Conservation (phyloP, 1,140 invertebrate species). For the Cyclina sinensis region DNA sequence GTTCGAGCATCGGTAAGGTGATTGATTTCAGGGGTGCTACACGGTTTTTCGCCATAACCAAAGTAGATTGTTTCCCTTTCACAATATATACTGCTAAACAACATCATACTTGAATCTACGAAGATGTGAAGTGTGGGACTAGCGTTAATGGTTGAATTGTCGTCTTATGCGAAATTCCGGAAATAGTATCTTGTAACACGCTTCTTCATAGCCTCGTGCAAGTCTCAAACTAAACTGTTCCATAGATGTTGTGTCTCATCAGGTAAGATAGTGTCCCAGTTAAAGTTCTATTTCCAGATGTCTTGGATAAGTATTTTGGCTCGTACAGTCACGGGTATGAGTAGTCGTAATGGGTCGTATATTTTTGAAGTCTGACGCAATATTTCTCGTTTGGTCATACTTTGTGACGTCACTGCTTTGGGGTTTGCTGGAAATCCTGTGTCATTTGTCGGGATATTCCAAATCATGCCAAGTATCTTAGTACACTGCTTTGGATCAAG, state of each 20-base stretch:
- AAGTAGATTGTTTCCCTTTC: background rate
- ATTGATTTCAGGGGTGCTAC: constrained; percentile 40
- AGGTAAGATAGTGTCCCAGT: constrained; percentile 63
- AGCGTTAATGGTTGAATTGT: background rate
- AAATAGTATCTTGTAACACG: constrained; percentile 27
- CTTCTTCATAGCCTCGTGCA: background rate
- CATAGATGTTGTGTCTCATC: background rate
- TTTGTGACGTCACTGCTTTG: background rate
- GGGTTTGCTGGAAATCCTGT: background rate
- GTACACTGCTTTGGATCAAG: constrained; percentile 18
- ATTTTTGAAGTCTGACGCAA: constrained; percentile 53
- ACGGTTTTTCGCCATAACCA: constrained; percentile 65
- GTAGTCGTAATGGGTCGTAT: constrained; percentile 65
- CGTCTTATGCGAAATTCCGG: background rate
- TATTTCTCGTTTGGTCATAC: constrained; percentile 55
- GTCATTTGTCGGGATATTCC: background rate
- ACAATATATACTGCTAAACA: constrained; percentile 45
- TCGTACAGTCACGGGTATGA: constrained; percentile 50
- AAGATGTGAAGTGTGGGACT: constrained; percentile 54
- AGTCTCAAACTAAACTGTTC: background rate
- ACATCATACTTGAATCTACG: constrained; percentile 54
- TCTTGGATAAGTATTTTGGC: constrained; percentile 66
- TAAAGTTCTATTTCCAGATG: constrained; percentile 58
- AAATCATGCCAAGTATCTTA: constrained; percentile 8
- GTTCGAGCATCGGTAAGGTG: constrained; percentile 11